A percentile compares a stretch with the other conserved stretches of the same genome.
These are phyloP conservation scores for Tamias sibiricus DNA, from an alignment of 2,113 vertebrate genomes.

Conservation along the genomic window DNA sequence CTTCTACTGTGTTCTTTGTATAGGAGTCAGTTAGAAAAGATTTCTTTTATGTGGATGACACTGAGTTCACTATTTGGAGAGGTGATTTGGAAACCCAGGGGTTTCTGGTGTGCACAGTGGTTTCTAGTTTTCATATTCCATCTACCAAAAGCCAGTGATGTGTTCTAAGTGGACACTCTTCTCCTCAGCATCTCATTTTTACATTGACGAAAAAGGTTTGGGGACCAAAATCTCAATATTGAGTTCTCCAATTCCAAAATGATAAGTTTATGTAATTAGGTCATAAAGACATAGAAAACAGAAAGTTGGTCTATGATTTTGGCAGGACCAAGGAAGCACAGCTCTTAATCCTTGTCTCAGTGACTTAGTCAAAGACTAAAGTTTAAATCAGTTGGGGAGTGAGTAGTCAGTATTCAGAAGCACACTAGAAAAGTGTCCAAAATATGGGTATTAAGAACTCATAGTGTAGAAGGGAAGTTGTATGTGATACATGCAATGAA, in stretches of 20 bases:
- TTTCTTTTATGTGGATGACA: background rate
- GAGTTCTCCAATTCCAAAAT: constrained; percentile 30
- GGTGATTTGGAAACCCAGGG: background rate
- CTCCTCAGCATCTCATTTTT: background rate
- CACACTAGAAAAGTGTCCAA: background rate
- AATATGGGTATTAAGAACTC: background rate
- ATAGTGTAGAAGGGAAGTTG: background rate
- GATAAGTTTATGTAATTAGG: background rate
- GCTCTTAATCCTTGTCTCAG: background rate
- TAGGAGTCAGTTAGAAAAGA: background rate
- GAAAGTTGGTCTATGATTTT: background rate
- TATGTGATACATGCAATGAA: background rate
- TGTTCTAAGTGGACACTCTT: background rate
- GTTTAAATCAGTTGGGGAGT: too few relatives aligned
- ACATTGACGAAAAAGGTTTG: background rate
- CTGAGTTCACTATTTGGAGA: background rate
- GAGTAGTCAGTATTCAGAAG: background rate
- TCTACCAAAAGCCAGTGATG: background rate
- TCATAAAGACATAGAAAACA: background rate
- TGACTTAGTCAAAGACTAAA: background rate
- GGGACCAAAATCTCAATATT: background rate
- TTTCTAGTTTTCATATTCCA: background rate
- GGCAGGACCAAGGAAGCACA: background rate
- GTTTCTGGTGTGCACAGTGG: background rate
- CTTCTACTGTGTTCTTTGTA: background rate